Percentiles rank a stretch among this genome's conserved stretches.
These are phyloP conservation scores for Alauda arvensis DNA, from an alignment of 2,797 vertebrate species.

Conservation along the genomic window DNA sequence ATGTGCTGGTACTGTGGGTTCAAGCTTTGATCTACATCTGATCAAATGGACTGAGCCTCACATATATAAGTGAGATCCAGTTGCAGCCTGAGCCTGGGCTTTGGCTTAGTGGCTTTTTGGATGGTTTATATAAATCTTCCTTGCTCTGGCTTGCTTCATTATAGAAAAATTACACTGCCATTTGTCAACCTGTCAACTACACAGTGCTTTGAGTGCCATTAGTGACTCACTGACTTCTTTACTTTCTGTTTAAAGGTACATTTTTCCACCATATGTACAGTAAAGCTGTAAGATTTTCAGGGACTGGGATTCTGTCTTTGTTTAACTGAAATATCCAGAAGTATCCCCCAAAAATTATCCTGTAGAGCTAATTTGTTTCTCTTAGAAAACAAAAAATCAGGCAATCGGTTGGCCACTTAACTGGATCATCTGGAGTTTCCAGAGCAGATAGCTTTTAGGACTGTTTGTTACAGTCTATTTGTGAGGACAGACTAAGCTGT, in stretches of 20 bases:
- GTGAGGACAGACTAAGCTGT: background rate
- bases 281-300: background rate
- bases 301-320: background rate
- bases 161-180: background rate
- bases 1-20: background rate
- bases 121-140: background rate
- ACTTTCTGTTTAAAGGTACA: background rate
- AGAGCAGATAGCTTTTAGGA: background rate
- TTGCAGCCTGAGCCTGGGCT: background rate
- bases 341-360: background rate
- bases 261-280: background rate
- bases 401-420: background rate
- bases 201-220: background rate
- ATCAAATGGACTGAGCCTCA: background rate
- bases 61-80: accelerated
- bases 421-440: background rate
- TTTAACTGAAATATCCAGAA: background rate
- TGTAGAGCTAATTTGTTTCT: background rate
- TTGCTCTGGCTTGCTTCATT: background rate
- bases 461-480: background rate
- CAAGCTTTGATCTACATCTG: background rate
- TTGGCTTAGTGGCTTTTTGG: background rate
- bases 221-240: background rate
- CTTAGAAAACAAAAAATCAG: background rate
- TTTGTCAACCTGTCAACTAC: background rate